phyloP scores from a whole-genome alignment of 2,113 vertebrate species.

The Caranx melampygus region DNA sequence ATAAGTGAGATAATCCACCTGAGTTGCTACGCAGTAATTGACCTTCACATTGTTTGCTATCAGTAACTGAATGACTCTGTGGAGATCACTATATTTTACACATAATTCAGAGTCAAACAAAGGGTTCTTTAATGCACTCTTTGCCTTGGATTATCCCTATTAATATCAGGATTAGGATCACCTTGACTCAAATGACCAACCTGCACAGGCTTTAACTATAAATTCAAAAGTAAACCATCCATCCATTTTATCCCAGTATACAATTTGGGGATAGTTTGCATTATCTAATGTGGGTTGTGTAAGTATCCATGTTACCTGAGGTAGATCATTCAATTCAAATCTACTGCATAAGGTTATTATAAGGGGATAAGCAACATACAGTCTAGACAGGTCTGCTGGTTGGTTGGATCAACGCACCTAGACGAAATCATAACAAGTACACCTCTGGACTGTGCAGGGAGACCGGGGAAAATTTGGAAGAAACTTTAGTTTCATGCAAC shows the following conservation, averaged over 20 bases:
- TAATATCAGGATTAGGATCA: constrained; percentile 19
- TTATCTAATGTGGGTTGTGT: too few species aligned
- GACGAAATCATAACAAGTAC: background rate
- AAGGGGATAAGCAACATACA: background rate
- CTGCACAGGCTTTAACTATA: background rate
- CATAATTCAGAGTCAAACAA: constrained; percentile 9
- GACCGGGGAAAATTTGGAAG: background rate
- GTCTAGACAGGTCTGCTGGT: background rate
- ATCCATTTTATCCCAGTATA: background rate
- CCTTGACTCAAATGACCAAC: background rate
- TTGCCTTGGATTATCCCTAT: constrained; percentile 13
- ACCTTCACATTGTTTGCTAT: constrained; percentile 4
- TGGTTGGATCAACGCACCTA: background rate
- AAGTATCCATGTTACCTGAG: too few species aligned
- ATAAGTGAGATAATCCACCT: background rate
- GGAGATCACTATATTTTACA: background rate
- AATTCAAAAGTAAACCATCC: background rate
- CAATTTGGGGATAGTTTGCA: too few species aligned
- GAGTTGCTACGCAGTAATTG: background rate
- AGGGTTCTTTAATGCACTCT: constrained; percentile 7
- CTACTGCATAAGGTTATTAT: too few species aligned
- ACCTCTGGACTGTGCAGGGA: constrained; percentile 15
- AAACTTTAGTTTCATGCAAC: background rate
- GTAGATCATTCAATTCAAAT: too few species aligned
- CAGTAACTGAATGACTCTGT: background rate